These are phyloP conservation scores for Anabas testudineus DNA, from an alignment of 2,797 vertebrate genomes.

Conservation along the genomic window DNA sequence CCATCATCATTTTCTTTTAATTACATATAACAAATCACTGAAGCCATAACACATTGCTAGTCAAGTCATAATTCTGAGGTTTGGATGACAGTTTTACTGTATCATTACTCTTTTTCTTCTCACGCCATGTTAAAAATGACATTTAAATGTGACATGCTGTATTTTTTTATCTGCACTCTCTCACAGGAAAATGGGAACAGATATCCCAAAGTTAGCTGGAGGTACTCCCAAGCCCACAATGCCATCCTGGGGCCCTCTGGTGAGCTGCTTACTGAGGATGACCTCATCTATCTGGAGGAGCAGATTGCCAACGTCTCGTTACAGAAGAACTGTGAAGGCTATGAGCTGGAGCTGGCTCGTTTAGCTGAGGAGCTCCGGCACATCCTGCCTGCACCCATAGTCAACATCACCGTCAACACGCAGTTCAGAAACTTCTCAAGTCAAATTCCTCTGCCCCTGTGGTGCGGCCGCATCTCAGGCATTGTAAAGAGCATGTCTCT, in stretches of 20 bases:
- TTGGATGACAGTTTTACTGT: slow-evolving; percentile 52
- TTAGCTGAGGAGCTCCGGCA: slow-evolving; percentile 89
- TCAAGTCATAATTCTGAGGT: slow-evolving; percentile 58
- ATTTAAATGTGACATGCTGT: slow-evolving; percentile 22
- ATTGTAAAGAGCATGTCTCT: slow-evolving; percentile 92
- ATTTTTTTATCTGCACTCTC: slow-evolving; percentile 48
- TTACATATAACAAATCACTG: slow-evolving; percentile 59
- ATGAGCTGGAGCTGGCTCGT: slow-evolving; percentile 88
- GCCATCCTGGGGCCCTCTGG: slow-evolving; percentile 95
- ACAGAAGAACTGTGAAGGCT: slow-evolving; percentile 88
- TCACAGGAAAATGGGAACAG: slow-evolving; percentile 78
- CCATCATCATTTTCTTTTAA: slow-evolving; percentile 56
- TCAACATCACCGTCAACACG: slow-evolving; percentile 90
- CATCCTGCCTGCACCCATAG: slow-evolving; percentile 90
- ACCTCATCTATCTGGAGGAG: slow-evolving; percentile 92
- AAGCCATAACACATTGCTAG: slow-evolving; percentile 43
- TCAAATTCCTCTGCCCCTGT: slow-evolving; percentile 86
- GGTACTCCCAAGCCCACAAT: slow-evolving; percentile 91
- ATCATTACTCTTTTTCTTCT: slow-evolving; percentile 47
- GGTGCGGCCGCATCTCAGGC: slow-evolving; percentile 91
- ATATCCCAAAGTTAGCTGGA: slow-evolving; percentile 86
- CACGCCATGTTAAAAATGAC: slow-evolving; percentile 29
- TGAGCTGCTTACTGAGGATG: slow-evolving; percentile 93
- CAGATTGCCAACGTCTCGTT: slow-evolving; percentile 91
- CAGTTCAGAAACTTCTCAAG: slow-evolving; percentile 84